phyloP scores from a whole-genome alignment of 2,113 vertebrate species.

The Polypterus senegalus region DNA sequence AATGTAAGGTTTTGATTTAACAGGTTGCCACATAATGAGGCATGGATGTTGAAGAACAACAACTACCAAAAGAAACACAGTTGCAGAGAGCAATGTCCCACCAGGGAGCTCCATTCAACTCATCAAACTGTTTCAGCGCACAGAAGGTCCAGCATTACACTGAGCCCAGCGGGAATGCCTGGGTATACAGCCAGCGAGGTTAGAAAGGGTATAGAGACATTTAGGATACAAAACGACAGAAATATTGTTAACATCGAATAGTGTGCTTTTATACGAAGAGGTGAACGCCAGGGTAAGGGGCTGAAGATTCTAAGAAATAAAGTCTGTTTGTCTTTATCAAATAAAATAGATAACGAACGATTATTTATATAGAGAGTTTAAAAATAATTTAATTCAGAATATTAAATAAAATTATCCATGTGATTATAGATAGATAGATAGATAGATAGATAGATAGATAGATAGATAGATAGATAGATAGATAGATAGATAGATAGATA shows the following conservation, averaged over 20 bases:
- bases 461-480: slow-evolving; percentile 1
- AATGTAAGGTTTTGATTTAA: slow-evolving; percentile 57
- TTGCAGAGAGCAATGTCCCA: slow-evolving; percentile 62
- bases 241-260: neutral
- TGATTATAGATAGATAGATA: neutral
- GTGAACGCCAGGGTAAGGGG: neutral
- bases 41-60: slow-evolving; percentile 70
- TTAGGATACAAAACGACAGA: slow-evolving; percentile 51
- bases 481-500: slow-evolving; percentile 1
- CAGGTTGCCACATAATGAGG: slow-evolving; percentile 73
- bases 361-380: too few relatives aligned
- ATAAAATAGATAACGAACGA: too few relatives aligned
- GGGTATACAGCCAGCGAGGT: slow-evolving; percentile 42
- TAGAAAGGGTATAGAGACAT: slow-evolving; percentile 33
- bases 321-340: too few relatives aligned
- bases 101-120: slow-evolving; percentile 61
- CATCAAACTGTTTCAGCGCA: slow-evolving; percentile 53
- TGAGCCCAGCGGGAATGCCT: slow-evolving; percentile 60
- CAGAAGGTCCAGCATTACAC: slow-evolving; percentile 72
- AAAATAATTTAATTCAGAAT: too few relatives aligned
- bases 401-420: too few relatives aligned
- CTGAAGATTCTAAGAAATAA: too few relatives aligned
- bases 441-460: neutral
- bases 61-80: slow-evolving; percentile 59
- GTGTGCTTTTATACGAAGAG: too few relatives aligned